Conservation (phyloP, 2,113 vertebrate species). For the Sander lucioperca region DNA sequence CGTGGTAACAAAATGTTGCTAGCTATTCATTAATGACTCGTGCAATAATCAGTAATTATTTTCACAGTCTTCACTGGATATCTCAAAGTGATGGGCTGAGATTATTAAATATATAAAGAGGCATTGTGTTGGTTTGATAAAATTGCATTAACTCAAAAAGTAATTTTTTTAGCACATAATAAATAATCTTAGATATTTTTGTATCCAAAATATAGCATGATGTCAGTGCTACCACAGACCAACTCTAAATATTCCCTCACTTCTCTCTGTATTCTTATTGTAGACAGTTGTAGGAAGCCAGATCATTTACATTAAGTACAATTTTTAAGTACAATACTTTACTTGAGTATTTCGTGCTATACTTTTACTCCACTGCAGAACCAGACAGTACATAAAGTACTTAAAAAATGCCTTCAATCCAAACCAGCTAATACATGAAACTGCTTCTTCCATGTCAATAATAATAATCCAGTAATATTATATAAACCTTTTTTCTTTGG, state of each 20-base stretch:
- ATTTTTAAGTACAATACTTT: neutral
- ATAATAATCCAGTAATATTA: neutral
- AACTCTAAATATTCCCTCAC: no score
- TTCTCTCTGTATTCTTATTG: neutral
- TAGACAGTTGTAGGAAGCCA: neutral
- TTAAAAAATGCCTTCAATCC: neutral
- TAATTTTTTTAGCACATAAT: neutral
- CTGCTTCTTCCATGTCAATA: neutral
- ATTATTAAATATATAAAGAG: neutral
- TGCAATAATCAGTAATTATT: slow-evolving; percentile 35
- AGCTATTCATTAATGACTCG: slow-evolving; percentile 21
- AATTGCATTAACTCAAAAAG: no score
- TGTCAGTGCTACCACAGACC: neutral
- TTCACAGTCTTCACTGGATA: neutral
- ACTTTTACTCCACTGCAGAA: neutral
- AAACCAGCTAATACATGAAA: neutral
- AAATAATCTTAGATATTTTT: neutral
- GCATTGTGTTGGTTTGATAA: neutral
- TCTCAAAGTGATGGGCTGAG: slow-evolving; percentile 14
- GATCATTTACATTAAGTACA: neutral
- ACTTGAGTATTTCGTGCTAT: neutral
- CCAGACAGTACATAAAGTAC: neutral
- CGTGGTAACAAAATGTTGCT: slow-evolving; percentile 12
- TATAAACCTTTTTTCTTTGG: neutral
- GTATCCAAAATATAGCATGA: neutral